phyloP scores from a whole-genome alignment of 2,797 vertebrate species.

The Morelia viridis region DNA sequence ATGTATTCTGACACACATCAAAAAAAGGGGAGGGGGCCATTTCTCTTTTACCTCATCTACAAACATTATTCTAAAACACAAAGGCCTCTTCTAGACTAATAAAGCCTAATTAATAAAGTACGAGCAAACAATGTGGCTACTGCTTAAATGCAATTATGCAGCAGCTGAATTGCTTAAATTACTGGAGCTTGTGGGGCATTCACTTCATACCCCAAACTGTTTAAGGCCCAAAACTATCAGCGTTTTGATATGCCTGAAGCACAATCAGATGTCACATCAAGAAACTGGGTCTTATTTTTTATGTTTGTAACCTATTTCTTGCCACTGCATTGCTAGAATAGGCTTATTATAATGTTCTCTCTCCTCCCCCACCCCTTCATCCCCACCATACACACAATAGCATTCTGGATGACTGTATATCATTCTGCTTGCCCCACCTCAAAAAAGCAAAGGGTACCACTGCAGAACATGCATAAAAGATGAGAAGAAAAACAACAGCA shows the following conservation, averaged over 20 bases:
- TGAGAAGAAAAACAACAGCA: background rate
- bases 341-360: background rate
- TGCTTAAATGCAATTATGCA: background rate
- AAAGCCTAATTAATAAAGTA: background rate
- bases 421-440: background rate
- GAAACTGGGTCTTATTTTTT: background rate
- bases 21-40: slow-evolving; percentile 29
- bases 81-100: slow-evolving; percentile 2
- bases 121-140: background rate
- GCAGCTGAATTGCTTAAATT: background rate
- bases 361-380: background rate
- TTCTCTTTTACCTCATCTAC: slow-evolving; percentile 38
- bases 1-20: slow-evolving; percentile 52
- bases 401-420: background rate
- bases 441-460: background rate
- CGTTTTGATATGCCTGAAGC: background rate
- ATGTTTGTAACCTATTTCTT: background rate
- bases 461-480: background rate
- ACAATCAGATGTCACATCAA: background rate
- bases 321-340: background rate
- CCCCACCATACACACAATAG: background rate
- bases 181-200: background rate
- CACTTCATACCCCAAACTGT: background rate
- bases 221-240: background rate
- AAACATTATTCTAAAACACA: background rate